These are phyloP conservation scores for Perccottus glenii DNA, from an alignment of 2,113 vertebrate species.

Conservation along the genomic window DNA sequence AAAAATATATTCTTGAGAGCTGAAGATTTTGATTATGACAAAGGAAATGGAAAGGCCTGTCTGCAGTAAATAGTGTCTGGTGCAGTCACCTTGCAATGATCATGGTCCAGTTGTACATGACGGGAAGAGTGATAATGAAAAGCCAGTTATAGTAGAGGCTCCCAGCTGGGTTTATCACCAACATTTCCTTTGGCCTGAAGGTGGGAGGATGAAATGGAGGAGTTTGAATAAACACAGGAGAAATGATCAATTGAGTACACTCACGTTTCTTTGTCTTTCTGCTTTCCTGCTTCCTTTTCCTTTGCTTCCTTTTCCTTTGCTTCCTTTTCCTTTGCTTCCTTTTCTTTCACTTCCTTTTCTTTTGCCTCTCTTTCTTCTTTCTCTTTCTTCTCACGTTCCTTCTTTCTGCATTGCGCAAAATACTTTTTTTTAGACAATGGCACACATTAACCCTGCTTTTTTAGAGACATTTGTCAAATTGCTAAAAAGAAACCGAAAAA, in stretches of 20 bases:
- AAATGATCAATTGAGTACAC: slow-evolving; percentile 6
- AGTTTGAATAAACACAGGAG: slow-evolving; percentile 16
- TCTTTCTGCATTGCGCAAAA: slow-evolving; percentile 35
- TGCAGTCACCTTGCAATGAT: slow-evolving; percentile 89
- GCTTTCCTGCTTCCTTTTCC: slow-evolving; percentile 72
- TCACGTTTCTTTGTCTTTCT: slow-evolving; percentile 69
- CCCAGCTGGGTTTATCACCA: slow-evolving; percentile 90
- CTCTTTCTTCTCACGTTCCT: slow-evolving; percentile 65
- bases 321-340: slow-evolving; percentile 68
- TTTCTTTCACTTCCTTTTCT: slow-evolving; percentile 72
- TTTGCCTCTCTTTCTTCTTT: slow-evolving; percentile 65
- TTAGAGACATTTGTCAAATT: not conserved
- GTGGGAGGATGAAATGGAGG: slow-evolving; percentile 5
- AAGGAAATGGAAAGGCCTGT: no score
- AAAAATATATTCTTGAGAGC: no score
- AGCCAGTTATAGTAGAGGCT: slow-evolving; percentile 94
- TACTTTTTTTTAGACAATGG: not conserved
- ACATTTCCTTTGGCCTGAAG: slow-evolving; percentile 81
- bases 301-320: slow-evolving; percentile 56
- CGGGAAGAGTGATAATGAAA: slow-evolving; percentile 91
- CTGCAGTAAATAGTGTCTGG: not conserved
- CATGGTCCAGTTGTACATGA: slow-evolving; percentile 99
- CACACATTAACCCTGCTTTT: not conserved
- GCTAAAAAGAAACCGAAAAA: not conserved
- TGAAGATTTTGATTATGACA: no score